Evolutionary conservation across 30 jellyfish, hydroid and myxozoan genomes (phyloP), one percentile per base, ranked within the genome.

Genomic region (Aurelia aurita): DNA sequence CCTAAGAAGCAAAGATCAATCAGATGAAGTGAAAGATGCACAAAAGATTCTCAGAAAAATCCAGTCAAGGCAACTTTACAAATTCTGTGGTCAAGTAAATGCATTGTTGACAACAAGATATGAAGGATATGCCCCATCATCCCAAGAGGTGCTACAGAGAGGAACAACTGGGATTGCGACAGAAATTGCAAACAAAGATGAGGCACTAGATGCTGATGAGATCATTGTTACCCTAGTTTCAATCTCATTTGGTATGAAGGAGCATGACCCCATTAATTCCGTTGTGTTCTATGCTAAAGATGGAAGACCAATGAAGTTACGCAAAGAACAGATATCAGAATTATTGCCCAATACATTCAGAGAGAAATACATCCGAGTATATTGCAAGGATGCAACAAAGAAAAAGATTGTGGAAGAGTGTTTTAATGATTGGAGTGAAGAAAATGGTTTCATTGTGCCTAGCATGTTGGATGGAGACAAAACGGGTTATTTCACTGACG

Each of bases 331-430:
- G 16, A 69, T 90, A 22, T 81, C 95, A 21, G 95, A 76, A 35
- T 19, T 75, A 19, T 78, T 90, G 25, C 97, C 97, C 6, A 68
- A 64, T 20, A 72, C 65, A 35, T 90, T 84, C 58, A 57, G 69
- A 28, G 96, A 90, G 72, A 79, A 70, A 67, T 77, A 66, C 66
- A 76, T 90, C 81, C 74, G 97, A 62, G 96, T 85, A 20, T 84
- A 84, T 45, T 74, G 91, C 83, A 84, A 65, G 63, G 84, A 83
- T 32, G 18, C 82, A 5, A 18, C 73, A 3, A 84, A 84, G 28
- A 84, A 22, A 28, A 21, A 23, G 10, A 31, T 64, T 31, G 79
- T 84, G 14, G 83, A 84, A 57, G 58, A 34, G 1, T 72, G 89
- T 13, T 90, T 90, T 72, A 21, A 45, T 25, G 20, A 19, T 0